Evolutionary conservation across 2,797 vertebrate genomes (phyloP).

Genomic region (Crenichthys baileyi): DNA sequence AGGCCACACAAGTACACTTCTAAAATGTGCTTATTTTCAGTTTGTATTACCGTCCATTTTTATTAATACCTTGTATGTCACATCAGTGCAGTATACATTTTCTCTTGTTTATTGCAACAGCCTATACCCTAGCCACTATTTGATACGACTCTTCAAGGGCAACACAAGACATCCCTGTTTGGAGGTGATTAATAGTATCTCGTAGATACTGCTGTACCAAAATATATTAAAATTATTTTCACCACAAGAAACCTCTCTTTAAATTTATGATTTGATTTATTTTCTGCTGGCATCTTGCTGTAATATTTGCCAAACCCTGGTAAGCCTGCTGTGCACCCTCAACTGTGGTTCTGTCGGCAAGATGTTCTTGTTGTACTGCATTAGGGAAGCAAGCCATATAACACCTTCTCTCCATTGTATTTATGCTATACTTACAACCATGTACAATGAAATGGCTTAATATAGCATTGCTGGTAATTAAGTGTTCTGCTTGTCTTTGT

Average conservation of each 20-base stretch:
- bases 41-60: neutral
- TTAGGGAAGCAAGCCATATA: slow-evolving; percentile 36
- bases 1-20: neutral
- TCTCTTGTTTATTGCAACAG: neutral
- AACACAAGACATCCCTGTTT: neutral
- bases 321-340: slow-evolving; percentile 1
- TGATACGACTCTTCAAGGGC: neutral
- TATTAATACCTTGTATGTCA: neutral
- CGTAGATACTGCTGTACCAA: neutral
- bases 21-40: neutral
- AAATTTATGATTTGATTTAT: slow-evolving; percentile 40
- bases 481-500: slow-evolving; percentile 66
- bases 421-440: slow-evolving; percentile 39
- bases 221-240: slow-evolving; percentile 25
- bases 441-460: slow-evolving; percentile 53
- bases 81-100: neutral
- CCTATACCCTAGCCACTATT: neutral
- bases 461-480: slow-evolving; percentile 62
- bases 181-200: neutral
- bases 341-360: slow-evolving; percentile 18
- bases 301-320: slow-evolving; percentile 26
- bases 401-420: slow-evolving; percentile 25
- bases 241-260: slow-evolving; percentile 9
- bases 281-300: slow-evolving; percentile 9
- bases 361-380: slow-evolving; percentile 45